Evolutionary conservation across 2,113 vertebrate species (phyloP), one percentile per base, ranked within the genome.

Genomic region (Takifugu flavidus): DNA sequence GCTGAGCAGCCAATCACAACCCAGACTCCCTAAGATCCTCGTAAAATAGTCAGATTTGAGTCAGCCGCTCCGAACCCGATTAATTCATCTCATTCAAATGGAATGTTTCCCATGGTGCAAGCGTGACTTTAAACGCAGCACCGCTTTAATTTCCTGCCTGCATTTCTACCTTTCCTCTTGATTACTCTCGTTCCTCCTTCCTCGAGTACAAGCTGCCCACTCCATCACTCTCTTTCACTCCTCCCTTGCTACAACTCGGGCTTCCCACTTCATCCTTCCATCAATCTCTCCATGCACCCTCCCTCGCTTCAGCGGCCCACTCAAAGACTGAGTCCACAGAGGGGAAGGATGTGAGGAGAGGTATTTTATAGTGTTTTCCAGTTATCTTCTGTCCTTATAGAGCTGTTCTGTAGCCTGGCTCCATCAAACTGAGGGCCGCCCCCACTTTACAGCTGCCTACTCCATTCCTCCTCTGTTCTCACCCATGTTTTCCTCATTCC

Each of bases 311-410:
- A 45, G 56, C 75, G 74, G 74, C 80, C 80, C 85, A 85, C 82
- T 85, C 85, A 84, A 79, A 82, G 74, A 72, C 75, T 82, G 72
- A 87, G 82, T 84, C 80, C 83, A 86, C 75, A 55, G 80, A 80
- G 82, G 67, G 57, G 75, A 59, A 79, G 76, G 82, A 77, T 75
- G 83, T 60, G 79, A 84, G 68, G 79, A 80, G 74, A 78, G 82
- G 67, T 64, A 63, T 79, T 87, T 85, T 74, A 79, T 75, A 80
- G 74, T 81, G 83, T 85, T 87, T 87, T 81, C 82, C 83, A 86
- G 85, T 82, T 83, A 84, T 82, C 77, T 83, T 25, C 75, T 39
- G 10, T 70, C 73, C 80, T 86, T 78, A 83, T 82, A 79, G 79
- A 81, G 77, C 79, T 61, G 74, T 81, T 82, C 82, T 76, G 28